Evolutionary conservation across 1,140 invertebrate genomes (phyloP).

Genomic region (Heliothis subflexa): DNA sequence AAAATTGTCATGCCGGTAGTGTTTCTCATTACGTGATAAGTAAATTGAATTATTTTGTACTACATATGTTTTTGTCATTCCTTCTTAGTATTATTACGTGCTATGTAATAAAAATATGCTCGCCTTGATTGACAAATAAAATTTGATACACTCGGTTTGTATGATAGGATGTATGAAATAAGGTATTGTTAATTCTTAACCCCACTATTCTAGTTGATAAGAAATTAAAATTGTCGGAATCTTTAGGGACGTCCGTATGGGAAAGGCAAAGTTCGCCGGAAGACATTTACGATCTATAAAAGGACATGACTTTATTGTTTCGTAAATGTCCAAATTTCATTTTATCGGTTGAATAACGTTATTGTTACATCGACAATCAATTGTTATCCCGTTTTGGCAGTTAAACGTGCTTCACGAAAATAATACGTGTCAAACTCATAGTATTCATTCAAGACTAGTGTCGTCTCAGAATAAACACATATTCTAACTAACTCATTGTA

Average conservation of each 20-base stretch:
- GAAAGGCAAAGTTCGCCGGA: background rate
- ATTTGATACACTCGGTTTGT: no score
- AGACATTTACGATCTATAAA: constrained; percentile 25
- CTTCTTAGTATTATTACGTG: no score
- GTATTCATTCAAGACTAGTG: background rate
- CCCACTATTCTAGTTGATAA: background rate
- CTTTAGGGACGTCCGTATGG: background rate
- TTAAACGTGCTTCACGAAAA: constrained; percentile 1
- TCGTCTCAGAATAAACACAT: background rate
- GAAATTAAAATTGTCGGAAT: background rate
- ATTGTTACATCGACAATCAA: constrained; percentile 14
- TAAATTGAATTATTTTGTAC: no score
- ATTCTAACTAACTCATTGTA: constrained; percentile 23
- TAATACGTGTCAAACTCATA: background rate
- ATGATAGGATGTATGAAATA: no score
- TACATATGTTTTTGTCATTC: no score
- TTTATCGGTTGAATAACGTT: constrained; percentile 7
- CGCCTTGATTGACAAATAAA: no score
- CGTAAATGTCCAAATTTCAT: constrained; percentile 14
- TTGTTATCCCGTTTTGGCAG: constrained; percentile 10
- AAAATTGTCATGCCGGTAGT: no score
- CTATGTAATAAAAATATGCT: no score
- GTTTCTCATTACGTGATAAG: no score
- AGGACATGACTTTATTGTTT: constrained; percentile 12
- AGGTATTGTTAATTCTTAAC: no score